phyloP scores from a whole-genome alignment of 2,888 invertebrate species.

The Cantharis rufa region DNA sequence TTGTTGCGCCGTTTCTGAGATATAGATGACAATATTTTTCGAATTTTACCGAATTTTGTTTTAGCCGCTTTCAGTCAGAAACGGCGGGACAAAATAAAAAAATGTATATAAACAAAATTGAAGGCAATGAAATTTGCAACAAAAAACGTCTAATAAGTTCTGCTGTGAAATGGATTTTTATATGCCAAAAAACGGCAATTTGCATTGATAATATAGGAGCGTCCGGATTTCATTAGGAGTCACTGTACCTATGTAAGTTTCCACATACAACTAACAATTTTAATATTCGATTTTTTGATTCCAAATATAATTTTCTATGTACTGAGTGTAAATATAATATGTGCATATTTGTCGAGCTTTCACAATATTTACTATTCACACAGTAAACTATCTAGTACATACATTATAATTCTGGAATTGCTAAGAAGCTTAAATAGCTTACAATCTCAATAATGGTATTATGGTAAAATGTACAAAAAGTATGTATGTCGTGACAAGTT shows the following conservation, averaged over 20 bases:
- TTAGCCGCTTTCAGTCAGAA: too few species aligned
- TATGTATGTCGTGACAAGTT: conserved; percentile 26
- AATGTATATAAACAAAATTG: too few species aligned
- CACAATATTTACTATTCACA: not conserved
- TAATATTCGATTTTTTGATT: not conserved
- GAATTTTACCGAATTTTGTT: too few species aligned
- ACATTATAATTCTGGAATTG: conserved; percentile 4
- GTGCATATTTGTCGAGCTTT: not conserved
- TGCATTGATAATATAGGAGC: too few species aligned
- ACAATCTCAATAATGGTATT: conserved; percentile 23
- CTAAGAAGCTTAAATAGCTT: conserved; percentile 21
- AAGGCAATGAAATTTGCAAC: too few species aligned
- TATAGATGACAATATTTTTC: too few species aligned
- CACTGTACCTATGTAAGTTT: not conserved
- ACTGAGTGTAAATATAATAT: not conserved
- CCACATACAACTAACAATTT: not conserved
- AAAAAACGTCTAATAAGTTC: too few species aligned
- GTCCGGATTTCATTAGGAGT: too few species aligned
- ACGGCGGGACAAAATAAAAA: too few species aligned
- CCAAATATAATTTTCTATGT: not conserved
- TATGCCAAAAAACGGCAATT: too few species aligned
- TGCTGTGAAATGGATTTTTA: too few species aligned
- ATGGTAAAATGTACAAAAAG: conserved; percentile 27
- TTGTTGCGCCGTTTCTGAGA: too few species aligned
- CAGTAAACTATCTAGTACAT: not conserved